phyloP scores from a whole-genome alignment of 1,140 invertebrate species.

The Daktulosphaira vitifoliae region DNA sequence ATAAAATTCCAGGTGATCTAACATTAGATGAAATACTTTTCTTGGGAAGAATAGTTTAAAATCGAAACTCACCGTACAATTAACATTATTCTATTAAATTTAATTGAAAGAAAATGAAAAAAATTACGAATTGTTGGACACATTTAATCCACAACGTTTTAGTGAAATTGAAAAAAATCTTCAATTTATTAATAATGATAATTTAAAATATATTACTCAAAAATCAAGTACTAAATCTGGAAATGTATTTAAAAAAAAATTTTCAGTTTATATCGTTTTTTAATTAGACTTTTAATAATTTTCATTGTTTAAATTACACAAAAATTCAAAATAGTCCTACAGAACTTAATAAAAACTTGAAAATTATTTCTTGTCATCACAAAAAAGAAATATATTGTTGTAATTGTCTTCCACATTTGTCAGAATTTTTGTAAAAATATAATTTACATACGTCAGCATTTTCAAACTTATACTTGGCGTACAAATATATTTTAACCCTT shows the following conservation, averaged over 20 bases:
- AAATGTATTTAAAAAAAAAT: too few relatives aligned
- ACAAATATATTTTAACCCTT: constrained; percentile 19
- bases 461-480: constrained; percentile 1
- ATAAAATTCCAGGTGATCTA: neutral
- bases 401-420: neutral
- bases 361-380: neutral
- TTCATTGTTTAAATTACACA: neutral
- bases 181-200: too few relatives aligned
- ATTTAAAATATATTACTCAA: too few relatives aligned
- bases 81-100: neutral
- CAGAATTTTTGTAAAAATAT: neutral
- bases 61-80: neutral
- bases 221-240: too few relatives aligned
- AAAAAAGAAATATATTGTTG: neutral
- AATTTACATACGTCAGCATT: constrained; percentile 4
- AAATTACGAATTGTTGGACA: neutral
- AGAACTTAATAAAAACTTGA: neutral
- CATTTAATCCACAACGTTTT: too few relatives aligned
- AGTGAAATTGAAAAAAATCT: too few relatives aligned
- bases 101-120: neutral
- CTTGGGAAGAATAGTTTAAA: neutral
- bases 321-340: neutral
- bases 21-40: neutral
- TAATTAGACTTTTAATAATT: neutral
- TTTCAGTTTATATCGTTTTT: too few relatives aligned